Evolutionary conservation across 2,888 invertebrate species (phyloP).

Genomic region (Apotomis capreana): DNA sequence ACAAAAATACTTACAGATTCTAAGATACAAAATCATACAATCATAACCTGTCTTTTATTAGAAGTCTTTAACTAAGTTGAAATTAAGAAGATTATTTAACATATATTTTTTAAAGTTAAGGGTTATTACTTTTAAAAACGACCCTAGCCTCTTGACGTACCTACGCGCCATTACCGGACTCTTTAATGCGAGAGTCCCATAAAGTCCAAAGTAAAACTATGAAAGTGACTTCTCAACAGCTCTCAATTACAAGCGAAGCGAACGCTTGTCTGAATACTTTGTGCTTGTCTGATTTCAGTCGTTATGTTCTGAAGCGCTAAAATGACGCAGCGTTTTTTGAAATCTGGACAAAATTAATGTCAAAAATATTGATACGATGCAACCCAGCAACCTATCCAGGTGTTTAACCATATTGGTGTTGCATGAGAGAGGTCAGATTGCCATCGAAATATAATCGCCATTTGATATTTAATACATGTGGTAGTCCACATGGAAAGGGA

Average conservation of each 20-base stretch:
- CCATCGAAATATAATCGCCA: too few relatives aligned
- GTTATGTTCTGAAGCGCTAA: constrained; percentile 14
- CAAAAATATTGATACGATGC: too few relatives aligned
- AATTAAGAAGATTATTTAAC: too few relatives aligned
- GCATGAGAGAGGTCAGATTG: too few relatives aligned
- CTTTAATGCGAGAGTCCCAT: constrained; percentile 1
- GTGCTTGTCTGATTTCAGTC: constrained; percentile 18
- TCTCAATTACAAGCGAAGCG: constrained; percentile 15
- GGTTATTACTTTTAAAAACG: neutral
- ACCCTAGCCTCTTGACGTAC: neutral
- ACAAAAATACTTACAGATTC: too few relatives aligned
- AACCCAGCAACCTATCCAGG: neutral
- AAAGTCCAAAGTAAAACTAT: constrained; percentile 18
- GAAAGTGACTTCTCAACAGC: neutral
- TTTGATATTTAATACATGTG: too few relatives aligned
- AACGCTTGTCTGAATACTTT: constrained; percentile 14
- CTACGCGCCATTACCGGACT: neutral
- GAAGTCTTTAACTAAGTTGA: too few relatives aligned
- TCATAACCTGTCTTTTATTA: too few relatives aligned
- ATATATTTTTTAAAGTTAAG: neutral
- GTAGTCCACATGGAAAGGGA: too few relatives aligned
- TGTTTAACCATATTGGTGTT: neutral
- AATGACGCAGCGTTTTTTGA: constrained; percentile 1
- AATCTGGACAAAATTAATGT: too few relatives aligned
- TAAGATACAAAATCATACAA: too few relatives aligned